These are phyloP conservation scores for Falco biarmicus DNA, from an alignment of 2,797 vertebrate genomes.

Conservation along the genomic window DNA sequence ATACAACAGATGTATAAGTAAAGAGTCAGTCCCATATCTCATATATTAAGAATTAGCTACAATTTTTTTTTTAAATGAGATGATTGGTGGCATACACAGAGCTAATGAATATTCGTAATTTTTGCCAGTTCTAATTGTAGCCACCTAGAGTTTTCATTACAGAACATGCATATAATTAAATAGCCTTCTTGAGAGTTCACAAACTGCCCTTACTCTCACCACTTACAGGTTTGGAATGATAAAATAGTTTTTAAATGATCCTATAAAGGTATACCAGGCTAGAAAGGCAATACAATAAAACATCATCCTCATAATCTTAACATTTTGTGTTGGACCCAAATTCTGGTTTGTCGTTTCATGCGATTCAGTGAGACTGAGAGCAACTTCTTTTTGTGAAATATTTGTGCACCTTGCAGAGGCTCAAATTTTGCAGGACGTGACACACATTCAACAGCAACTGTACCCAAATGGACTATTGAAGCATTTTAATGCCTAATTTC, in stretches of 20 bases:
- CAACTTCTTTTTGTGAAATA: background rate
- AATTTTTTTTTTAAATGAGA: slow-evolving; percentile 1
- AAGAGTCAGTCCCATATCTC: background rate
- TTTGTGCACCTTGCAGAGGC: background rate
- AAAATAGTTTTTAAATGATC: background rate
- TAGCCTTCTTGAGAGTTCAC: slow-evolving; percentile 30
- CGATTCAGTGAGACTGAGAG: background rate
- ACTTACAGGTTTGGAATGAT: slow-evolving; percentile 52
- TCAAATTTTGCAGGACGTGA: background rate
- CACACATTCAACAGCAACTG: background rate
- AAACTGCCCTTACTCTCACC: slow-evolving; percentile 41
- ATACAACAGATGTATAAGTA: background rate
- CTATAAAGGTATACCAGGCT: background rate
- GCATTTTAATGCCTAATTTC: background rate
- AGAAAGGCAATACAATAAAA: background rate
- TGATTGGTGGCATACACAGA: slow-evolving; percentile 35
- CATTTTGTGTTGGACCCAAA: background rate
- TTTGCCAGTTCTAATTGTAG: slow-evolving; percentile 69
- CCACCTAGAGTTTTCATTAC: slow-evolving; percentile 50
- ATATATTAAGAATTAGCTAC: background rate
- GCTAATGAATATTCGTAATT: slow-evolving; percentile 28
- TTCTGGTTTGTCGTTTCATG: background rate
- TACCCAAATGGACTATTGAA: background rate
- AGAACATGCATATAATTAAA: slow-evolving; percentile 61
- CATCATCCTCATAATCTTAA: background rate